Evolutionary conservation across 2,888 invertebrate species (phyloP).

Genomic region (Papilio gigon): DNA sequence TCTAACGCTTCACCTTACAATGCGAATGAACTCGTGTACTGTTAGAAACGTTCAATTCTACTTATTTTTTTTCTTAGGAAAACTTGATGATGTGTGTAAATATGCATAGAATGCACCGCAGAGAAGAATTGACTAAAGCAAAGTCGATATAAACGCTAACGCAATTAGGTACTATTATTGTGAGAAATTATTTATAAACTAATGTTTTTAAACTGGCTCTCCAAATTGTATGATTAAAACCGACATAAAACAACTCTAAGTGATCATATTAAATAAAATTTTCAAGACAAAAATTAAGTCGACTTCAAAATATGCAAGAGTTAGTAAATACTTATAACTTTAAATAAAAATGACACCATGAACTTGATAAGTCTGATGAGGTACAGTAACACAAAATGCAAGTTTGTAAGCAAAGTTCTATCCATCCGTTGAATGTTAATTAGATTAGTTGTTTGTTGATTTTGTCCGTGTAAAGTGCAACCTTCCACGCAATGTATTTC

Average conservation of each 20-base stretch:
- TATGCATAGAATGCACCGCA: conserved; percentile 4
- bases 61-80: neutral
- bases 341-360: neutral
- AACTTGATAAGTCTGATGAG: neutral
- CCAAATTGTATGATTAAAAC: no score
- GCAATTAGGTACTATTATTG: neutral
- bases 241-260: no score
- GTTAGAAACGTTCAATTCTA: conserved; percentile 13
- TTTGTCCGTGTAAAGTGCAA: conserved; percentile 13
- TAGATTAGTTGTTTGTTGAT: neutral
- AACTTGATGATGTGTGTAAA: conserved; percentile 13
- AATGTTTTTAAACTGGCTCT: no score
- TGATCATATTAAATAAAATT: no score
- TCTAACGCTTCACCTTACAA: conserved; percentile 53
- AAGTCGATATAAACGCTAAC: neutral
- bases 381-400: conserved; percentile 2
- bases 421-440: conserved; percentile 13
- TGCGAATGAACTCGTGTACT: conserved; percentile 41
- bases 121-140: neutral
- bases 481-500: conserved; percentile 22
- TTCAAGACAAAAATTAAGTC: no score
- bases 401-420: conserved; percentile 8
- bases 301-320: no score
- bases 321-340: neutral
- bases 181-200: neutral